Evolutionary conservation across 2,888 invertebrate species (phyloP), one percentile per base, ranked within the genome.

Genomic region (Agriopis leucophaearia): DNA sequence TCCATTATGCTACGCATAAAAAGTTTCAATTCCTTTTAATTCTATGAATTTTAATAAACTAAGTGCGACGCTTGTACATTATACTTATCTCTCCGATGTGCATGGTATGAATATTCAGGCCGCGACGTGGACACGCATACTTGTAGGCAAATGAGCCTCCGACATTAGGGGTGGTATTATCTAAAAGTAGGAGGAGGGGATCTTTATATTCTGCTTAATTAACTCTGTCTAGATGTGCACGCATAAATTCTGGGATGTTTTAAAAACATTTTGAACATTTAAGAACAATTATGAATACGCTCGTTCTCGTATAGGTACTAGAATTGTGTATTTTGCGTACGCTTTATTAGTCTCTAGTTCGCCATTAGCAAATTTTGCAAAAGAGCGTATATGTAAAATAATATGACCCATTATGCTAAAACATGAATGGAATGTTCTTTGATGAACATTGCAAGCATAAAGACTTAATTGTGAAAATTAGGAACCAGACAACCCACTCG

Each of bases 51-150:
- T 50, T 13, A 50, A 50, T 59, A 42, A 40, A 40, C 40, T 40
- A 59, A 48, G 38, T n/a, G 59, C 40, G 52, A 16, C 13, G 36
- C 45, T 40, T 16, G 27, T 27, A 44, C 42, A 45, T 44, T 44
- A 44, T 18, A 44, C 42, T 60, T 50, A 56, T 60, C 51, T 52
- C 47, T 36, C 50, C 9, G 9, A 13, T 38, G 51, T 54, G 58
- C 62, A 62, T 51, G 60, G 8, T 50, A 63, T 67, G 67, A 67
- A 67, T 67, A 67, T 67, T 67, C 63, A 63, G 35, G 12, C 12
- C 8, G 58, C 15, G 52, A 38, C 63, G 67, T 67, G 67, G 63
- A 52, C 63, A 63, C 59, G 67, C 67, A 67, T 63, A 54, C 63
- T 63, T 63, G 47, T 50, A 50, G 38, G 54, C 59, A 63, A 67